Percentiles rank a stretch among this genome's conserved stretches.
Evolutionary conservation across 2,888 invertebrate species (phyloP).

Genomic region (Flexamia atlantica): DNA sequence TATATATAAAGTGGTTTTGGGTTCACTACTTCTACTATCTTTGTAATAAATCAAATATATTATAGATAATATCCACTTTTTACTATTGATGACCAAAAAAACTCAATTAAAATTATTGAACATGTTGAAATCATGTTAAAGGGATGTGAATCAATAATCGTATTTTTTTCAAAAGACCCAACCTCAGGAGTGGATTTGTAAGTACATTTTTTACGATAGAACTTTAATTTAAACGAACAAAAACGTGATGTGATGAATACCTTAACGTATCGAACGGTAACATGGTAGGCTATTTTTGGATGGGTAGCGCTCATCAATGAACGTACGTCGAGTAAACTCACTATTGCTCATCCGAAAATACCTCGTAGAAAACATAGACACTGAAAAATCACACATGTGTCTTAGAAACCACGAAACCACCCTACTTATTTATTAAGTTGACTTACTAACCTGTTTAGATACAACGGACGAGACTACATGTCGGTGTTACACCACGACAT

Average conservation of each 20-base stretch:
- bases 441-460: constrained; percentile 21
- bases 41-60: too few relatives aligned
- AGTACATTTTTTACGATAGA: background rate
- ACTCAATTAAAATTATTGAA: too few relatives aligned
- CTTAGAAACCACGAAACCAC: background rate
- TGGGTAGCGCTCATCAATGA: constrained; percentile 15
- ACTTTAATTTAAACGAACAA: background rate
- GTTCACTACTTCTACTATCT: too few relatives aligned
- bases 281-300: background rate
- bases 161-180: background rate
- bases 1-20: too few relatives aligned
- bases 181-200: background rate
- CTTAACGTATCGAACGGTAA: background rate
- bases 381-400: background rate
- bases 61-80: too few relatives aligned
- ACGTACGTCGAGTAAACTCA: background rate
- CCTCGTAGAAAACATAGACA: background rate
- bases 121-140: too few relatives aligned
- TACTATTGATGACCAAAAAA: too few relatives aligned
- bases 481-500: background rate
- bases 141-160: background rate
- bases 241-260: background rate
- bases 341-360: background rate
- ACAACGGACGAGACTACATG: constrained; percentile 23
- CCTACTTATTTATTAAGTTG: background rate